A percentile compares a stretch with the other conserved stretches of the same genome.
Conservation (phyloP, 2,797 vertebrate species). For the Molothrus aeneus region DNA sequence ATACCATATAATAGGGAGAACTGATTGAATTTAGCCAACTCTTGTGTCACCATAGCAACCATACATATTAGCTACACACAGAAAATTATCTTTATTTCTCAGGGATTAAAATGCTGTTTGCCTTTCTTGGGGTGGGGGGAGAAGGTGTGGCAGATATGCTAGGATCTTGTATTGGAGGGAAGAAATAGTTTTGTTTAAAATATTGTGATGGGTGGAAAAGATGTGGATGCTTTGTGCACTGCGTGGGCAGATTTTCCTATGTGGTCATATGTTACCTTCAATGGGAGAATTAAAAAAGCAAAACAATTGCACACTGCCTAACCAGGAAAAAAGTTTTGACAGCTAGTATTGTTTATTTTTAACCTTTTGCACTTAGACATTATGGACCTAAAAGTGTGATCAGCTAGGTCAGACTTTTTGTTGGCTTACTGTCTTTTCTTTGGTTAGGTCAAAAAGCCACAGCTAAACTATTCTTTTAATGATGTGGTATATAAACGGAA, state of each 20-base stretch:
- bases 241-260: neutral
- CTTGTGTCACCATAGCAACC: conserved; percentile 56
- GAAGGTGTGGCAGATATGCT: neutral
- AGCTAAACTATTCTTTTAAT: neutral
- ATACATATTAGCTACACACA: conserved; percentile 22
- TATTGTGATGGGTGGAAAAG: neutral
- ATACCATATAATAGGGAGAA: conserved; percentile 38
- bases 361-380: neutral
- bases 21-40: conserved; percentile 36
- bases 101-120: neutral
- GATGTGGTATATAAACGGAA: neutral
- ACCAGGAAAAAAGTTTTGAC: neutral
- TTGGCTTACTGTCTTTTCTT: neutral
- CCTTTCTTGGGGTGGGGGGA: neutral
- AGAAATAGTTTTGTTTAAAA: neutral
- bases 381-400: neutral
- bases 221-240: neutral
- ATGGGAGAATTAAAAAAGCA: neutral
- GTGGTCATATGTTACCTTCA: neutral
- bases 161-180: neutral
- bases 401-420: neutral
- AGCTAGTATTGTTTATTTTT: neutral
- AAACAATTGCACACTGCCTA: neutral
- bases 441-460: neutral
- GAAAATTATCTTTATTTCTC: neutral